Conservation (phyloP, 2,888 invertebrate species). For the Campoplex nolae region DNA sequence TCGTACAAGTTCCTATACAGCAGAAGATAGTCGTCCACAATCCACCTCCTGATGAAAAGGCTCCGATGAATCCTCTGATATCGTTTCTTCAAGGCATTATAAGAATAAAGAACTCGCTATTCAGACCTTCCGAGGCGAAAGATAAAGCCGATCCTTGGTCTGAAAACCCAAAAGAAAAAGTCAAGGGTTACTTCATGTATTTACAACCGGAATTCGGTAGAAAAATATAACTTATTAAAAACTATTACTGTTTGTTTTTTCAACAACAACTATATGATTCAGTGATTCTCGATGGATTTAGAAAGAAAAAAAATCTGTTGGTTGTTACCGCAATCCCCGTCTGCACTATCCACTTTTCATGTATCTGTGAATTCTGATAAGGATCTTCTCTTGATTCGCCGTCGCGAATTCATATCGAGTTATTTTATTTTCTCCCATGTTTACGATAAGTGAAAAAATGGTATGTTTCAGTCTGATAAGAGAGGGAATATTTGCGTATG, state of each 20-base stretch:
- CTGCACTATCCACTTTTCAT: no score
- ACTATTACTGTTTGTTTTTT: not conserved
- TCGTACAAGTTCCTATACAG: constrained; percentile 75
- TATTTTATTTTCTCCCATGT: not conserved
- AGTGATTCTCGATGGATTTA: no score
- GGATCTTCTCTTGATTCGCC: not conserved
- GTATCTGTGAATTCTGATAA: not conserved
- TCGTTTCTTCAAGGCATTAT: constrained; percentile 74
- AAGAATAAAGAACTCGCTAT: constrained; percentile 74
- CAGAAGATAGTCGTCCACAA: constrained; percentile 76
- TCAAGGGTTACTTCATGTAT: constrained; percentile 59
- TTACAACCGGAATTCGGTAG: constrained; percentile 46
- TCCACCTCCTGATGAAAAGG: constrained; percentile 70
- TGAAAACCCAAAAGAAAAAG: not conserved
- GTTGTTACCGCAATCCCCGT: no score
- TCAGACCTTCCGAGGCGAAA: constrained; percentile 63
- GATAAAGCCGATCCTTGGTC: constrained; percentile 40
- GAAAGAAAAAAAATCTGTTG: no score
- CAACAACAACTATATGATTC: not conserved
- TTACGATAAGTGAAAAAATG: constrained; percentile 25
- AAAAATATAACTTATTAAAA: constrained; percentile 42
- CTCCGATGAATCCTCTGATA: constrained; percentile 68
- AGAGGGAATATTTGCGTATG: constrained; percentile 23
- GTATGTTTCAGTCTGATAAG: constrained; percentile 7
- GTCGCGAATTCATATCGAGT: not conserved